Conservation (phyloP, 2,113 vertebrate species). For the Castor canadensis region DNA sequence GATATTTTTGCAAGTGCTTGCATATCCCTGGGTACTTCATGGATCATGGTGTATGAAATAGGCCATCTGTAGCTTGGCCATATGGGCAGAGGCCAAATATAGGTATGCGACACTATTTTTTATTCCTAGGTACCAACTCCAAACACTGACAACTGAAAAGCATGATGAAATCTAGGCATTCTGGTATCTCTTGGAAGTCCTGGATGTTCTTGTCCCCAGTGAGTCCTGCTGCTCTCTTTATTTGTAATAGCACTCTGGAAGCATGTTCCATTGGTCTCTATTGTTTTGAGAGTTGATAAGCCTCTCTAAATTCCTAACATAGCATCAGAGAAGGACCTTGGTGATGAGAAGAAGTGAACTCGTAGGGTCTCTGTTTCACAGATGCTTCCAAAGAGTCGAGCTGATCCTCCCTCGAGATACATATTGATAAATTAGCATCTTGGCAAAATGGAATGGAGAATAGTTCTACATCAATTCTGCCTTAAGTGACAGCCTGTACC, state of each 20-base stretch:
- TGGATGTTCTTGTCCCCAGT: background rate
- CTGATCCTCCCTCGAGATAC: background rate
- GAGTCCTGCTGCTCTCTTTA: background rate
- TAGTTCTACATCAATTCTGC: background rate
- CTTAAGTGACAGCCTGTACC: background rate
- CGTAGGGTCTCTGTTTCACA: background rate
- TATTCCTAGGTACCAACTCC: background rate
- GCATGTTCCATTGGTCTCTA: background rate
- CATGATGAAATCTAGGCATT: background rate
- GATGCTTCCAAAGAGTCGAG: background rate
- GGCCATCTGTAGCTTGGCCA: background rate
- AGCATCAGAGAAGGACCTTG: background rate
- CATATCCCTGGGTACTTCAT: background rate
- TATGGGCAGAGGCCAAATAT: background rate
- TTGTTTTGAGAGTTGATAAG: conserved; percentile 42
- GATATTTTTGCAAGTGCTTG: background rate
- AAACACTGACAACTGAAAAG: background rate
- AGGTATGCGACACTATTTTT: background rate
- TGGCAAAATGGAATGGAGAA: background rate
- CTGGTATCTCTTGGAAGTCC: background rate
- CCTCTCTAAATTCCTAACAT: conserved; percentile 33
- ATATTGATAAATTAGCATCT: background rate
- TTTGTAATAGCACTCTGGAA: background rate
- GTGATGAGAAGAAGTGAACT: background rate
- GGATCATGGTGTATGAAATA: background rate